Conservation (phyloP, 2,797 vertebrate species). For the Kryptopterus vitreolus region DNA sequence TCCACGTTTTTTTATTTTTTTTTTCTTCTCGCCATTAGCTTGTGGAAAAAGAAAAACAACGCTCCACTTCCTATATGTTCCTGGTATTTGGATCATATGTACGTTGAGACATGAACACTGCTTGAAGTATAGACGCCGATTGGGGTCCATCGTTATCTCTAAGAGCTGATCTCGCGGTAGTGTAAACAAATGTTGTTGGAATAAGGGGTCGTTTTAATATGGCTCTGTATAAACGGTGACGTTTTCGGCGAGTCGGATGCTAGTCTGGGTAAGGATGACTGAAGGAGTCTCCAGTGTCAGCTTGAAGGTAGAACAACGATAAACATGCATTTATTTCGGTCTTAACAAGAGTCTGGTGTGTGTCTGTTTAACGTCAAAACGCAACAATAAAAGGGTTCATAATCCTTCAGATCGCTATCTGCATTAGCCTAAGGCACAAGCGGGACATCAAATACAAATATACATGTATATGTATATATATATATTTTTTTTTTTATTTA, state of each 20-base stretch:
- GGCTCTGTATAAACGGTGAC: not conserved
- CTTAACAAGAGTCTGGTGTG: not conserved
- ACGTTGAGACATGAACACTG: not conserved
- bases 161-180: not conserved
- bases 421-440: not conserved
- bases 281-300: constrained; percentile 17
- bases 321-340: not conserved
- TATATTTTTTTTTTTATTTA: not conserved
- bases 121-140: not conserved
- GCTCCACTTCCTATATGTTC: not conserved
- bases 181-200: not conserved
- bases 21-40: constrained; percentile 14
- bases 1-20: no score
- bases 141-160: not conserved
- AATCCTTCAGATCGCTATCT: not conserved
- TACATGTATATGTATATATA: no score
- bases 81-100: not conserved
- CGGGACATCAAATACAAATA: constrained; percentile 13
- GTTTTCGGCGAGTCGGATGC: not conserved
- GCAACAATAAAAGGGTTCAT: not conserved
- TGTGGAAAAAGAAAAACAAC: constrained; percentile 13
- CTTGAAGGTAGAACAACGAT: not conserved
- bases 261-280: not conserved
- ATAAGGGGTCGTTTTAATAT: not conserved
- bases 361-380: not conserved